phyloP scores from a whole-genome alignment of 2,113 vertebrate genomes.

The Hypocryptadius cinnamomeus region DNA sequence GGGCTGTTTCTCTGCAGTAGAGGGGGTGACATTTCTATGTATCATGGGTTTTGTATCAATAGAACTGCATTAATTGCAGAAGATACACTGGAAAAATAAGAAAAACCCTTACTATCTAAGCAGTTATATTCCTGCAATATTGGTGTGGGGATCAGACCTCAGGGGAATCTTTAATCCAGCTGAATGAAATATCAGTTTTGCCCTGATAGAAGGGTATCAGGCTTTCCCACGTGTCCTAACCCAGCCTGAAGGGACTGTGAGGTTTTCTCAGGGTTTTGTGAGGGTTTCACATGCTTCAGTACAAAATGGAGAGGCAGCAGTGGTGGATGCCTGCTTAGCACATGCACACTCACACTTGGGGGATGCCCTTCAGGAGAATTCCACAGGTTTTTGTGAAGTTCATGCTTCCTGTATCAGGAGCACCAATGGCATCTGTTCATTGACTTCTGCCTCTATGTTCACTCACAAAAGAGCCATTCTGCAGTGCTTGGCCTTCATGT shows the following conservation, averaged over 20 bases:
- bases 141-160: neutral
- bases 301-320: neutral
- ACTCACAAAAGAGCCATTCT: neutral
- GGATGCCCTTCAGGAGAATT: neutral
- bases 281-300: neutral
- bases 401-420: neutral
- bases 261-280: neutral
- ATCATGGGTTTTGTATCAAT: neutral
- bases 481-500: neutral
- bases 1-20: neutral
- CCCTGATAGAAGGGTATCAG: fast-evolving
- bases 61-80: neutral
- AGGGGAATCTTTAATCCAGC: neutral
- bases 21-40: neutral
- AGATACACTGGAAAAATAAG: neutral
- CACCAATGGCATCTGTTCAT: fast-evolving
- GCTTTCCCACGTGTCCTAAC: neutral
- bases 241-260: neutral
- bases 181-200: neutral
- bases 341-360: too few relatives aligned
- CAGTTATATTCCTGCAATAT: neutral
- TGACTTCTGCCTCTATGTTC: fast-evolving
- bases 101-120: neutral
- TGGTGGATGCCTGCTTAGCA: neutral
- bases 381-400: neutral